Conservation (phyloP, 2,888 invertebrate genomes). For the Protonemura montana region DNA sequence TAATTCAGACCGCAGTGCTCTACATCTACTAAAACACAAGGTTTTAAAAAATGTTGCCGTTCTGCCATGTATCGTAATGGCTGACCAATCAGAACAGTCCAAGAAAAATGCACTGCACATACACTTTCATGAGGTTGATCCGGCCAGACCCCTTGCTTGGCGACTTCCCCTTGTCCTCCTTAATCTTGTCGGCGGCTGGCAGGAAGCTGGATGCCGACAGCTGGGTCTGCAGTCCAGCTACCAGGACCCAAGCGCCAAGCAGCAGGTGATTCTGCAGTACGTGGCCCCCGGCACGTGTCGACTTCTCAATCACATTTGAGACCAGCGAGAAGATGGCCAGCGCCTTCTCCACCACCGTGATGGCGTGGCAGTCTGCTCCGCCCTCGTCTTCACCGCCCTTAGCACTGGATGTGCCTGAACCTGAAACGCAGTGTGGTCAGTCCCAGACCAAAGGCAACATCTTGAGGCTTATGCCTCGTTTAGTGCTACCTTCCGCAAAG, state of each 20-base stretch:
- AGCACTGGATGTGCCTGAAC: slow-evolving; percentile 54
- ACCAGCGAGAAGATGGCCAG: slow-evolving; percentile 85
- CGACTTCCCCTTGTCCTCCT: slow-evolving; percentile 67
- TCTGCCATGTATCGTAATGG: no score
- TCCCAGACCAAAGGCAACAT: no score
- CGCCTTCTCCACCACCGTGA: slow-evolving; percentile 86
- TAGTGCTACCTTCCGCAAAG: no score
- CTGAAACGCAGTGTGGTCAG: not conserved
- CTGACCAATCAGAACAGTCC: no score
- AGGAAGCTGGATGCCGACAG: slow-evolving; percentile 69
- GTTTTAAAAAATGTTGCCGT: no score
- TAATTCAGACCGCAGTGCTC: no score
- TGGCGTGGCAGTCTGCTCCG: slow-evolving; percentile 80
- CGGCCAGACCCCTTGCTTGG: slow-evolving; percentile 67
- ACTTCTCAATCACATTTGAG: slow-evolving; percentile 80
- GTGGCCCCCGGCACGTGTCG: slow-evolving; percentile 87
- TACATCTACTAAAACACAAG: no score
- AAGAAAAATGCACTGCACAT: slow-evolving; percentile 52
- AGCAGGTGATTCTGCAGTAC: slow-evolving; percentile 90
- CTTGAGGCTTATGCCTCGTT: no score
- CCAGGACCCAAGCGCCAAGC: slow-evolving; percentile 86
- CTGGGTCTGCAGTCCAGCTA: slow-evolving; percentile 86
- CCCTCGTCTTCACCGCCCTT: slow-evolving; percentile 72
- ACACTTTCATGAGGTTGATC: slow-evolving; percentile 76
- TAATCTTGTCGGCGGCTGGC: slow-evolving; percentile 51